Base-by-base conservation (phyloP, 2,797 vertebrate species). In the Huso huso region DNA sequence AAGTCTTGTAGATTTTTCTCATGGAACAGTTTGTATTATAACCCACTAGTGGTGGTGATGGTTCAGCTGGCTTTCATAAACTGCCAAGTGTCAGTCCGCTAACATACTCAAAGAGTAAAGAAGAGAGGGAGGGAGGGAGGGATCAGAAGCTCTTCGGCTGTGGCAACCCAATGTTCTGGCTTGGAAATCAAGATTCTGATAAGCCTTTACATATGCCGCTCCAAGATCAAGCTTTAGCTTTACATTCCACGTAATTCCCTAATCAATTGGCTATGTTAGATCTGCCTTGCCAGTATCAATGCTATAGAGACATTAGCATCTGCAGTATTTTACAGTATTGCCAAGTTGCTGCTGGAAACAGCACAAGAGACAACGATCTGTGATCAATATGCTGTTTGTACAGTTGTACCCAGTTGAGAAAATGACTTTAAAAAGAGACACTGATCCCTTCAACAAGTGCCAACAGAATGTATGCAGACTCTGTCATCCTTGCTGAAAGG, bases 221-320 rank as follows among this genome's bases (percentile, higher is more conserved):
- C 12, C 55, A 58, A 13, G 55, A 11, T n/a, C 11, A 11, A 58
- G 55, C 8, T 13, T n/a, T 13, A n/a, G 55, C 1, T 58, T n/a
- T 58, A 58, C 55, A 58, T 58, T 58, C 15, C 55, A 58, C 12
- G 12, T 58, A 15, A 11, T 11, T 11, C 12, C 55, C 15, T 58
- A 58, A 58, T 58, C 12, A 8, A 12, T 10, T 58, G 11, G 55
- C 3, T 48, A 13, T 66, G 52, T 58, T 49, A 13, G 11, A 59
- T 49, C 3, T 12, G 6, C 13, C 10, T 6, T 58, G 11, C 12
- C 7, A 23, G 69, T 65, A 55, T 72, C 1, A 48, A 62, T 68
- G 75, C 78, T 74, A 67, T 48, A 2, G 73, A 76, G 78, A 79
- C 73, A n/a, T 65, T 68, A 77, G 75, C 80, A 78, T 84, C 78